Conservation (phyloP, 2,113 vertebrate species). For the Phyllopteryx taeniolatus region DNA sequence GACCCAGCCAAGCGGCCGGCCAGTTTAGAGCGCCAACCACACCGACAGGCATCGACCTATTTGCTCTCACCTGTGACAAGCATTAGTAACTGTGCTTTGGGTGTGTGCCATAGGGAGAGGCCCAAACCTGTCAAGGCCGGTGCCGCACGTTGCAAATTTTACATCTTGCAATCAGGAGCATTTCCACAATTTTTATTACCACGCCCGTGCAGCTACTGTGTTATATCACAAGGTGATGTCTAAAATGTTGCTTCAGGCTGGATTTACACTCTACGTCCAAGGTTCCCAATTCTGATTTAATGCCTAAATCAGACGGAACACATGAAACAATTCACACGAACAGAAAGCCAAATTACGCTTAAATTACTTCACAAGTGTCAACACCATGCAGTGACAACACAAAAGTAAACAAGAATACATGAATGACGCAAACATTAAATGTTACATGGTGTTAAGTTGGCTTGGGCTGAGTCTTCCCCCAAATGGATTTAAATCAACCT, state of each 20-base stretch:
- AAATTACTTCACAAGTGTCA: too few species aligned
- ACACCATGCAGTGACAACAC: neutral
- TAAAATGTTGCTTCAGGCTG: neutral
- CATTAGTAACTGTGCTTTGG: slow-evolving; percentile 21
- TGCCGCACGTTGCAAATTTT: neutral
- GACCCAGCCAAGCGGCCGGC: slow-evolving; percentile 20
- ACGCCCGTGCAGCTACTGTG: slow-evolving; percentile 6
- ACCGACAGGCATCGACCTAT: slow-evolving; percentile 16
- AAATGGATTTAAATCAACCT: too few species aligned
- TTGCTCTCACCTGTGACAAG: slow-evolving; percentile 47
- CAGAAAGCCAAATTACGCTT: too few species aligned
- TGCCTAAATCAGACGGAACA: neutral
- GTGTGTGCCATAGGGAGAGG: slow-evolving; percentile 33
- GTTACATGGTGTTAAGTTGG: too few species aligned
- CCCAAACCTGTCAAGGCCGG: slow-evolving; percentile 19
- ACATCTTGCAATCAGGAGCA: slow-evolving; percentile 1
- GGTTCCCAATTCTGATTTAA: neutral
- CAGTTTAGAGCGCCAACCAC: slow-evolving; percentile 7
- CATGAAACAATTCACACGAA: too few species aligned
- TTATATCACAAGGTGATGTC: neutral
- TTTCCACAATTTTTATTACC: slow-evolving; percentile 4
- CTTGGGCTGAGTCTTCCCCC: too few species aligned
- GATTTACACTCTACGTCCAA: neutral
- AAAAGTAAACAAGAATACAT: neutral
- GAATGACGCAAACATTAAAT: neutral